A percentile compares a stretch with the other conserved stretches of the same genome.
These are phyloP conservation scores for Dufourea novaeangliae DNA, from an alignment of 1,140 invertebrate genomes.

Conservation along the genomic window DNA sequence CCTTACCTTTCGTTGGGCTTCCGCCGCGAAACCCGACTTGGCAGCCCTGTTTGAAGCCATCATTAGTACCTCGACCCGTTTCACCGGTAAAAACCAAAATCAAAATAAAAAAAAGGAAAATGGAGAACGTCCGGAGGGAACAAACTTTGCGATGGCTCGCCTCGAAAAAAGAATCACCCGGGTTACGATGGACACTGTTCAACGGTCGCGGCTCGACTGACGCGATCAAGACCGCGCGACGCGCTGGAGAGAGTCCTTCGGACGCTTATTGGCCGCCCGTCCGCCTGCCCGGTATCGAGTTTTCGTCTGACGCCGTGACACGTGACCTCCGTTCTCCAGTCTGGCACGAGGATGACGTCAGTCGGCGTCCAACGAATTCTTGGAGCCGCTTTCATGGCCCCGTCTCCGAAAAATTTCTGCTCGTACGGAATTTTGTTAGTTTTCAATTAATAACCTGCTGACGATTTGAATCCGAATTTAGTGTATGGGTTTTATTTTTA, in stretches of 20 bases:
- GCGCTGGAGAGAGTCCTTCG: conserved; percentile 33
- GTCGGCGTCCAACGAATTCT: conserved; percentile 39
- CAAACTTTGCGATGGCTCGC: neutral
- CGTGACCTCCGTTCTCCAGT: conserved; percentile 72
- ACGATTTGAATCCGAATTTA: too few relatives aligned
- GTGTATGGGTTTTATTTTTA: too few relatives aligned
- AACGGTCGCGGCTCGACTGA: conserved; percentile 69
- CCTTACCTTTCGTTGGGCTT: conserved; percentile 93
- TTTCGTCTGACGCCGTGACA: conserved; percentile 61
- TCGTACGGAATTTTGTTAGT: too few relatives aligned
- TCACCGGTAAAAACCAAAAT: too few relatives aligned
- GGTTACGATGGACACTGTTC: conserved; percentile 49
- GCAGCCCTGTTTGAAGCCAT: conserved; percentile 95
- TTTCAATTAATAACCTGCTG: too few relatives aligned
- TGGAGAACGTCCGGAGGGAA: neutral
- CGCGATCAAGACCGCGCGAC: conserved; percentile 58
- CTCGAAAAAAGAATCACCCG: neutral
- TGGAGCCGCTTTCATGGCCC: conserved; percentile 14
- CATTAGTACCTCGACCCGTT: conserved; percentile 8
- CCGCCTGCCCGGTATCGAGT: conserved; percentile 61
- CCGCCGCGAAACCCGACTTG: conserved; percentile 96
- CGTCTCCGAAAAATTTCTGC: conserved; percentile 10
- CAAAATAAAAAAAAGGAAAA: too few relatives aligned
- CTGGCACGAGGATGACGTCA: conserved; percentile 69
- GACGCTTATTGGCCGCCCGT: conserved; percentile 61